Conservation (phyloP, 2,888 invertebrate genomes). For the Crocallis elinguaria region DNA sequence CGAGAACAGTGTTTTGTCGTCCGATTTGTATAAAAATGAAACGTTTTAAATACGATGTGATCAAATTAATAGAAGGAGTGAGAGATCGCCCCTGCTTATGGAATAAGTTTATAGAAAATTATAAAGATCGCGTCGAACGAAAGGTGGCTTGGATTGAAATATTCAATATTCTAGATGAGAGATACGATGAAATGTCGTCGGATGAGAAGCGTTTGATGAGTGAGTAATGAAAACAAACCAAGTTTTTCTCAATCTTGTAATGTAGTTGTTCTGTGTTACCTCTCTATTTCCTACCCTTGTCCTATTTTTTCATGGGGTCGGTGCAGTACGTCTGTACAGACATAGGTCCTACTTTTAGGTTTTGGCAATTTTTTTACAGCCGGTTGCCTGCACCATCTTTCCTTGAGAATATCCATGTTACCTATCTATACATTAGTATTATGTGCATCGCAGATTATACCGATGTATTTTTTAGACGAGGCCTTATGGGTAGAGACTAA, state of each 20-base stretch:
- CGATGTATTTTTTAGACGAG: too few species aligned
- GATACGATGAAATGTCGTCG: slow-evolving; percentile 62
- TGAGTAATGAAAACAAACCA: slow-evolving; percentile 55
- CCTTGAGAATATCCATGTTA: too few species aligned
- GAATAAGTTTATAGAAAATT: slow-evolving; percentile 70
- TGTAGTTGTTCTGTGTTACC: too few species aligned
- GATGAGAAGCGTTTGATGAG: slow-evolving; percentile 59
- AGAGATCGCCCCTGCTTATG: slow-evolving; percentile 69
- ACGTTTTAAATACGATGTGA: slow-evolving; percentile 69
- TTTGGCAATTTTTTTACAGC: too few species aligned
- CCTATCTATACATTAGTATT: too few species aligned
- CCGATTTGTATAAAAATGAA: slow-evolving; percentile 51
- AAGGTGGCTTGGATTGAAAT: slow-evolving; percentile 73
- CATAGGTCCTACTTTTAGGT: too few species aligned
- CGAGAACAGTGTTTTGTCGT: slow-evolving; percentile 54
- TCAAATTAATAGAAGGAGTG: slow-evolving; percentile 59
- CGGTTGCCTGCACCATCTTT: too few species aligned
- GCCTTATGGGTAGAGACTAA: too few species aligned
- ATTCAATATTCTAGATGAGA: slow-evolving; percentile 60
- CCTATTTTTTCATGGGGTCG: too few species aligned
- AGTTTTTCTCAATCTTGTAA: background rate
- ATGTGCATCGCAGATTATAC: too few species aligned
- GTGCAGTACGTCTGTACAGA: too few species aligned
- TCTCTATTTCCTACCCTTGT: too few species aligned
- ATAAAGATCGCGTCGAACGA: slow-evolving; percentile 72